phyloP scores from a whole-genome alignment of 2,797 vertebrate species.

The Eleutherodactylus coqui region DNA sequence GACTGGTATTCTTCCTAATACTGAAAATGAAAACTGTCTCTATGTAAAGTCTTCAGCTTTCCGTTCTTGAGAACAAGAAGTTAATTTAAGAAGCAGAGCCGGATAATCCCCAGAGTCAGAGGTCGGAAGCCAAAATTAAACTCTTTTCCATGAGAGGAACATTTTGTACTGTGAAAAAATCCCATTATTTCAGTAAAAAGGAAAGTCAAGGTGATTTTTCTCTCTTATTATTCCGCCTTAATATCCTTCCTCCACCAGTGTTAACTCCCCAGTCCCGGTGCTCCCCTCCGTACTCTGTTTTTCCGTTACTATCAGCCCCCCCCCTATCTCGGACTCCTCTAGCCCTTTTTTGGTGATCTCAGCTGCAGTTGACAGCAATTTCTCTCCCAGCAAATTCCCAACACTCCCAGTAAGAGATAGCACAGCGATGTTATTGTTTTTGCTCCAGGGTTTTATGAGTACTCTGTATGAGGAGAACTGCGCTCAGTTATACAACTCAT shows the following conservation, averaged over 20 bases:
- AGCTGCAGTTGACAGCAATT: background rate
- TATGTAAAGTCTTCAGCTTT: background rate
- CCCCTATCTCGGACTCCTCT: constrained; percentile 8
- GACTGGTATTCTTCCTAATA: background rate
- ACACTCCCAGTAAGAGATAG: constrained; percentile 18
- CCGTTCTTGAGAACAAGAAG: constrained; percentile 10
- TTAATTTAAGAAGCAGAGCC: constrained; percentile 39
- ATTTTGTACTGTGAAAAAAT: constrained; percentile 25
- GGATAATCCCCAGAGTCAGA: constrained; percentile 49
- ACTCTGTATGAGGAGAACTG: background rate
- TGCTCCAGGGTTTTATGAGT: constrained; percentile 28
- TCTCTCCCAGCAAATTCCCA: constrained; percentile 38
- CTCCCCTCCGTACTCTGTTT: background rate
- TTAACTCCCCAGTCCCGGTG: background rate
- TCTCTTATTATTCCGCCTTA: background rate
- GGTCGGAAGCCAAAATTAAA: constrained; percentile 50
- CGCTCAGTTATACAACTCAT: background rate
- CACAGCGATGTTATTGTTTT: constrained; percentile 32
- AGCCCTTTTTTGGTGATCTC: constrained; percentile 38
- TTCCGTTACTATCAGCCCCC: background rate
- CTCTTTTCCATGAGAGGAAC: constrained; percentile 48
- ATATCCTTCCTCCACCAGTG: background rate
- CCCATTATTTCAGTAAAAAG: constrained; percentile 15
- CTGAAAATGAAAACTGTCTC: background rate
- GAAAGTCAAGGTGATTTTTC: constrained; percentile 35